These are phyloP conservation scores for Atethmia centrago DNA, from an alignment of 2,888 invertebrate genomes.

Conservation along the genomic window DNA sequence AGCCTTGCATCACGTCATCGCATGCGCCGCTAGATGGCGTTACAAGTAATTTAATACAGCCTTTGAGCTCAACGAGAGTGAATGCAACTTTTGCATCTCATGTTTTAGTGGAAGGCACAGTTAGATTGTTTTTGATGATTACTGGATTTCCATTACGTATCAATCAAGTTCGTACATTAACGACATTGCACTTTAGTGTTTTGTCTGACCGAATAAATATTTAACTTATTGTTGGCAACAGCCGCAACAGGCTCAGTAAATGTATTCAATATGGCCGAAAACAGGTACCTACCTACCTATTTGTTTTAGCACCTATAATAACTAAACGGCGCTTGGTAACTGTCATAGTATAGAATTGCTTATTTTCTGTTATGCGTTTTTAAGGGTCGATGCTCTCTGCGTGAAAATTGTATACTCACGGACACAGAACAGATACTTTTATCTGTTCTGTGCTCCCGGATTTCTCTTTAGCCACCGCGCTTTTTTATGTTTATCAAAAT, in stretches of 20 bases:
- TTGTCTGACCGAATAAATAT: background rate
- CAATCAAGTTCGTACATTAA: background rate
- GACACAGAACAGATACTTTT: too few relatives aligned
- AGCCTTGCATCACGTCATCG: slow-evolving; percentile 55
- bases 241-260: background rate
- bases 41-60: slow-evolving; percentile 38
- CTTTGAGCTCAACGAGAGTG: slow-evolving; percentile 27
- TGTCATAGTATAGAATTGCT: background rate
- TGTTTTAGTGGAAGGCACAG: background rate
- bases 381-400: background rate
- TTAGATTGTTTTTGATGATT: background rate
- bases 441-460: too few relatives aligned
- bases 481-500: too few relatives aligned
- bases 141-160: background rate
- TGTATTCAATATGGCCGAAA: slow-evolving; percentile 54
- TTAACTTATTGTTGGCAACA: slow-evolving; percentile 20
- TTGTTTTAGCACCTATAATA: slow-evolving; percentile 42
- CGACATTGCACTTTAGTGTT: slow-evolving; percentile 10
- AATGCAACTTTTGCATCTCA: slow-evolving; percentile 34
- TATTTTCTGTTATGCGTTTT: background rate
- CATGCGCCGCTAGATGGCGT: slow-evolving; percentile 66
- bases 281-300: slow-evolving; percentile 50
- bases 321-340: slow-evolving; percentile 1
- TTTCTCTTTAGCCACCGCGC: too few relatives aligned
- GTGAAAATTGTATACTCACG: background rate